Evolutionary conservation across 2,888 invertebrate genomes (phyloP), one percentile per base, ranked within the genome.

Genomic region (Clunio marinus): DNA sequence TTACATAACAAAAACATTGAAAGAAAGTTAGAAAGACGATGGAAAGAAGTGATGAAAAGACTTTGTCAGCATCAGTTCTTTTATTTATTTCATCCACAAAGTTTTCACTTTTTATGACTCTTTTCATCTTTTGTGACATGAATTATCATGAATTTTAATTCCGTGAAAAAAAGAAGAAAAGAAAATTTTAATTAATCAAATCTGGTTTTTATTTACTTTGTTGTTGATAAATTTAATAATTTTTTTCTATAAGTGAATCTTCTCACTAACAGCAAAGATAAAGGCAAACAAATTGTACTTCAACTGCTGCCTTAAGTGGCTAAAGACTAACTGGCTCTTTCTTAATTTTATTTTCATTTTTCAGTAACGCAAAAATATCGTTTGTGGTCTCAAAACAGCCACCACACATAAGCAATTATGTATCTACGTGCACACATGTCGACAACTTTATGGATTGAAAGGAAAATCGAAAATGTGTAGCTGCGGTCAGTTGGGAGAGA

Each of bases 271-370:
- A 45, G 63, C 46, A 27, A 41, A 22, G 13, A 25, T 57, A 7
- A 27, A 57, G 8, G 45, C 13, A 7, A 13, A 57, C 57, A 15
- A 57, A 7, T 5, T 10, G 32, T 7, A 32, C 25, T 51, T 13
- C 25, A 25, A 57, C 57, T 27, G 57, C 2, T 57, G 57, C 35
- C 66, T 66, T 51, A 46, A 46, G 66, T 66, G 66, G 66, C 66
- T 35, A 51, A 55, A 27, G 5, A 66, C 46, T 55, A 66, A 55
- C 66, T 66, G 55, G 28, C 51, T 66, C 32, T 46, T 63, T 25
- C 41, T 60, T 60, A 60, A 60, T 22, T 35, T 46, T 41, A 57
- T 57, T n/a, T n/a, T n/a, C n/a, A n/a, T 55, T 60, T 60, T 46
- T 46, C 25, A 63, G 8, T 27, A 27, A 27, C 63, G 63, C 63